Conservation (phyloP, 2,113 vertebrate species). For the Baryphthengus martii region DNA sequence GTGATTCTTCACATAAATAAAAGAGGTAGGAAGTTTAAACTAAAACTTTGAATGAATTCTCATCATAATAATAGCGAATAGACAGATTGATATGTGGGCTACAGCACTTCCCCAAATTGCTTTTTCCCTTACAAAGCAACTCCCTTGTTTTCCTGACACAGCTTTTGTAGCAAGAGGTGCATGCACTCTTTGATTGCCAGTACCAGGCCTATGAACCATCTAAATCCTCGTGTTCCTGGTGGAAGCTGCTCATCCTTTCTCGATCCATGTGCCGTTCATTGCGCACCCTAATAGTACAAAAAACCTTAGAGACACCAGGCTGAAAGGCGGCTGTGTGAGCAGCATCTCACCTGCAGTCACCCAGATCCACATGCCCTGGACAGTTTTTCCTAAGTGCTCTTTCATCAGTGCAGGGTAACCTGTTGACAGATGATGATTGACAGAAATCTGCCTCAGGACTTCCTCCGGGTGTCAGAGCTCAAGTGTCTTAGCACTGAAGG, state of each 20-base stretch:
- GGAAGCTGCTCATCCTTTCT: not conserved
- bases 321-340: not conserved
- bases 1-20: not conserved
- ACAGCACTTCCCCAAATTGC: constrained; percentile 24
- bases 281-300: not conserved
- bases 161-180: not conserved
- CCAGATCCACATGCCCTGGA: not conserved
- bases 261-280: fast-evolving
- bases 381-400: not conserved
- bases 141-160: not conserved
- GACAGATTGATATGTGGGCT: constrained; percentile 6
- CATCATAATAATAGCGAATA: not conserved
- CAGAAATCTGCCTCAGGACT: not conserved
- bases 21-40: not conserved
- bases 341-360: not conserved
- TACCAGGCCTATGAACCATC: not conserved
- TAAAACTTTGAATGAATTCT: not conserved
- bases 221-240: not conserved
- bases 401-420: not conserved
- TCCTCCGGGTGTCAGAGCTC: not conserved
- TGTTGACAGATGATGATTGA: not conserved
- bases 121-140: constrained; percentile 9
- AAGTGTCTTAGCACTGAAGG: not conserved
- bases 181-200: not conserved
- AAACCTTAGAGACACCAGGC: not conserved